A percentile compares a stretch with the other conserved stretches of the same genome.
Conservation (phyloP, 1,140 invertebrate genomes). For the Choristoneura fumiferana region DNA sequence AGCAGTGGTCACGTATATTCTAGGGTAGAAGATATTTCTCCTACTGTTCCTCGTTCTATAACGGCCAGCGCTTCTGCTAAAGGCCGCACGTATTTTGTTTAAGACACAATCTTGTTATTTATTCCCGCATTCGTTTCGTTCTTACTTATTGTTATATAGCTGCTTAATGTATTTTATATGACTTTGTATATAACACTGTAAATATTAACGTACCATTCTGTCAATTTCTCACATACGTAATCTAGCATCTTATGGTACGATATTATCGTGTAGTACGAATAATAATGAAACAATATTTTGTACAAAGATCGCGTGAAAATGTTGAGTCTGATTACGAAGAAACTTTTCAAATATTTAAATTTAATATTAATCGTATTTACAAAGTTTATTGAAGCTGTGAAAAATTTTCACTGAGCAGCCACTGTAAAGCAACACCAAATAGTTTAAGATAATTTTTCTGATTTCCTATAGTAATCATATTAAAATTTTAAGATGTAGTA, state of each 20-base stretch:
- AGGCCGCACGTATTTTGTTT: constrained; percentile 71
- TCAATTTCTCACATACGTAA: constrained; percentile 71
- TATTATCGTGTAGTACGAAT: constrained; percentile 31
- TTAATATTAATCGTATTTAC: constrained; percentile 51
- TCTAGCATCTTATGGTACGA: constrained; percentile 31
- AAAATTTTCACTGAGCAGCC: constrained; percentile 41
- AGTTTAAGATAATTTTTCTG: constrained; percentile 44
- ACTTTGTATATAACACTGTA: constrained; percentile 8
- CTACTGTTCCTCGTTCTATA: constrained; percentile 59
- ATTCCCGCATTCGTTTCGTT: not conserved
- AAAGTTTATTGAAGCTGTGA: constrained; percentile 49
- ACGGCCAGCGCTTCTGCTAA: constrained; percentile 50
- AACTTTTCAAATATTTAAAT: constrained; percentile 46
- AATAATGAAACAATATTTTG: constrained; percentile 58
- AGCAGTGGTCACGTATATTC: constrained; percentile 74
- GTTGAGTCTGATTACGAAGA: constrained; percentile 64
- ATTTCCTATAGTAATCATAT: constrained; percentile 13
- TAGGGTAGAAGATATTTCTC: constrained; percentile 72
- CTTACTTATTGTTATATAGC: not conserved
- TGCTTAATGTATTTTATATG: constrained; percentile 2
- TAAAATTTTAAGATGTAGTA: not conserved
- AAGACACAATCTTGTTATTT: constrained; percentile 23
- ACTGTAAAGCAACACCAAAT: constrained; percentile 74
- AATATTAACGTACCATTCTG: constrained; percentile 24
- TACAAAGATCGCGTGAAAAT: constrained; percentile 62